Percentiles rank a stretch among this genome's conserved stretches.
Conservation (phyloP, 2,797 vertebrate species). For the Sternotherus odoratus region DNA sequence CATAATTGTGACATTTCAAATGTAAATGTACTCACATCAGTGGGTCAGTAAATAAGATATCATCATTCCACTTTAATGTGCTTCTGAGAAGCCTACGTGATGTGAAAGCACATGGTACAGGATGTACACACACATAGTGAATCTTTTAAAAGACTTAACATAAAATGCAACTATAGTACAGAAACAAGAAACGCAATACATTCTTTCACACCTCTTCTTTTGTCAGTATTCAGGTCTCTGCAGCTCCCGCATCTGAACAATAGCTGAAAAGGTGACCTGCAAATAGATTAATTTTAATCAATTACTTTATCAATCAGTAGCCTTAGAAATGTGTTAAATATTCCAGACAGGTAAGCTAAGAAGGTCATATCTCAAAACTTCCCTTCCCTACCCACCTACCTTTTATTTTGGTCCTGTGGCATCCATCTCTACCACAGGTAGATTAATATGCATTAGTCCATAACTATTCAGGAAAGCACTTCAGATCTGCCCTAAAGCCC, state of each 20-base stretch:
- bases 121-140: neutral
- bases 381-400: neutral
- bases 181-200: neutral
- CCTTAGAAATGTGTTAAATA: neutral
- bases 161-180: neutral
- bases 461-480: neutral
- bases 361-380: neutral
- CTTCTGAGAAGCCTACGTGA: neutral
- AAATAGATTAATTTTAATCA: slow-evolving; percentile 13
- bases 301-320: neutral
- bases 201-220: neutral
- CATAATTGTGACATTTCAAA: neutral
- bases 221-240: neutral
- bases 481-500: neutral
- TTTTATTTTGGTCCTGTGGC: neutral
- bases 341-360: neutral
- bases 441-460: neutral
- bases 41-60: neutral
- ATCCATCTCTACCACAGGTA: neutral
- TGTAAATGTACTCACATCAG: neutral
- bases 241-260: neutral
- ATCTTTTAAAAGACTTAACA: neutral
- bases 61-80: neutral
- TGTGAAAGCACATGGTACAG: neutral
- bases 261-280: neutral